phyloP scores from a whole-genome alignment of 2,888 invertebrate species.

The Dryococelus australis region DNA sequence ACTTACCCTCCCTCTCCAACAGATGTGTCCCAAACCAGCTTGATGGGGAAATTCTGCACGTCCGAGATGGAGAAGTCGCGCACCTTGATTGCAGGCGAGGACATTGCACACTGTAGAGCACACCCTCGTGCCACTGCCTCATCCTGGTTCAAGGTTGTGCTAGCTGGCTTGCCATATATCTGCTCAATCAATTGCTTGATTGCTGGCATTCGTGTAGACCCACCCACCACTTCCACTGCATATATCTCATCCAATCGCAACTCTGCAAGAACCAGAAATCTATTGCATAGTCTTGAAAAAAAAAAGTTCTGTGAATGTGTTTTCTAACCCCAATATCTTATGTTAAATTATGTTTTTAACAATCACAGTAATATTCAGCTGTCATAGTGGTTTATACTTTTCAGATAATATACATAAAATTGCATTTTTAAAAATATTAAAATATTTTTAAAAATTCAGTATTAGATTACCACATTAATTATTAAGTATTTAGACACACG shows the following conservation, averaged over 20 bases:
- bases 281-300: not conserved
- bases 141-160: slow-evolving; percentile 97
- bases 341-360: too few relatives aligned
- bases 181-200: slow-evolving; percentile 89
- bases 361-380: too few relatives aligned
- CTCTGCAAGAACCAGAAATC: slow-evolving; percentile 61
- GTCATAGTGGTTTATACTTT: too few relatives aligned
- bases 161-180: slow-evolving; percentile 83
- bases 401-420: too few relatives aligned
- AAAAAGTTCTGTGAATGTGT: not conserved
- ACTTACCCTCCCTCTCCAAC: slow-evolving; percentile 66
- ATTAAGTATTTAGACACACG: too few relatives aligned
- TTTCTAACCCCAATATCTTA: too few relatives aligned
- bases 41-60: slow-evolving; percentile 88
- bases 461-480: too few relatives aligned
- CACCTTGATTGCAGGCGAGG: slow-evolving; percentile 96
- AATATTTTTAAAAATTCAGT: too few relatives aligned
- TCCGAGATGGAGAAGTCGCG: slow-evolving; percentile 95
- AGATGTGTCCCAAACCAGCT: slow-evolving; percentile 79
- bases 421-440: too few relatives aligned
- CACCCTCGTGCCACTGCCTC: slow-evolving; percentile 97
- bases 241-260: slow-evolving; percentile 85
- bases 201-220: slow-evolving; percentile 92
- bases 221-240: slow-evolving; percentile 96
- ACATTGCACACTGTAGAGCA: slow-evolving; percentile 95